phyloP scores from a whole-genome alignment of 2,113 vertebrate genomes.

The Pelobates fuscus region DNA sequence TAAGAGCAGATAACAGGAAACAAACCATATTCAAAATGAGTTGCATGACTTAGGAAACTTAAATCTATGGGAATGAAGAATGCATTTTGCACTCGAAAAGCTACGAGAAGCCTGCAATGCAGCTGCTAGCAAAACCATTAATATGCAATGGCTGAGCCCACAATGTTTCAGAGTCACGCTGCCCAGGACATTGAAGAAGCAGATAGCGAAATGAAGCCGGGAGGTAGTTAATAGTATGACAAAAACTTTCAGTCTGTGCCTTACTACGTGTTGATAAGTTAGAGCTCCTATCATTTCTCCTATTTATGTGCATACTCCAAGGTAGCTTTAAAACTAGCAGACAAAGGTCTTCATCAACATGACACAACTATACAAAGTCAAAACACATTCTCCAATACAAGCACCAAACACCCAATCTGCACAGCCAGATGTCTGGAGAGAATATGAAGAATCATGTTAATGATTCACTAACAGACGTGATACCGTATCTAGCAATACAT shows the following conservation, averaged over 20 bases:
- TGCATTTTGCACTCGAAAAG: not conserved
- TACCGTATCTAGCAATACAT: not conserved
- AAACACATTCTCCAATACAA: too few relatives aligned
- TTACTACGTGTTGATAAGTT: too few relatives aligned
- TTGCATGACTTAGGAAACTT: not conserved
- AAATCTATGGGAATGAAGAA: not conserved
- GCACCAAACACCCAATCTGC: not conserved
- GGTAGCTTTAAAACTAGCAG: too few relatives aligned
- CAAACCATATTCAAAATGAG: not conserved
- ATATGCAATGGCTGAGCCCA: conserved; percentile 24
- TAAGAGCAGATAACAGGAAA: not conserved
- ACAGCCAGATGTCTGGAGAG: not conserved
- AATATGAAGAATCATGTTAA: too few relatives aligned
- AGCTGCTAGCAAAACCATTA: conserved; percentile 34
- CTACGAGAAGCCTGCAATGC: conserved; percentile 25
- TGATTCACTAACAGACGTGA: not conserved
- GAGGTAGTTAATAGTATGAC: conserved; percentile 13
- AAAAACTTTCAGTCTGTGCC: not conserved
- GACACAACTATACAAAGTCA: too few relatives aligned
- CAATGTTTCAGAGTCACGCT: conserved; percentile 5
- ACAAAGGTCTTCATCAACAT: too few relatives aligned
- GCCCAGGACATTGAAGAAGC: not conserved
- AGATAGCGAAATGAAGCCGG: conserved; percentile 16
- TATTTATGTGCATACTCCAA: too few relatives aligned
- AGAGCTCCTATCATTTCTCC: too few relatives aligned